Conservation (phyloP, 2,113 vertebrate genomes). For the Dascyllus trimaculatus region DNA sequence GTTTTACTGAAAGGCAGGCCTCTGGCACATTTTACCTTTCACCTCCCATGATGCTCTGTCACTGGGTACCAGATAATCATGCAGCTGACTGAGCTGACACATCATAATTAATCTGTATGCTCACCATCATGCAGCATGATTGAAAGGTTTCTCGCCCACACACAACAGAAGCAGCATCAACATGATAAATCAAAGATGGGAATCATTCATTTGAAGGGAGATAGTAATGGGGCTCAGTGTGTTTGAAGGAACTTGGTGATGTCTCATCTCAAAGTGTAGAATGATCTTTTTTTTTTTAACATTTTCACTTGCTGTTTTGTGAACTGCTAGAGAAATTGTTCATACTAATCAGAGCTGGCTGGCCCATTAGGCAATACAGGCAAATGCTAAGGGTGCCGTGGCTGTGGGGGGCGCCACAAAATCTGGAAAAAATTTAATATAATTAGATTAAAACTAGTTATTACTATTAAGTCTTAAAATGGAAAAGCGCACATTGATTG, state of each 20-base stretch:
- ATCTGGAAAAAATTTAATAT: too few species aligned
- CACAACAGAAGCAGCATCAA: constrained; percentile 7
- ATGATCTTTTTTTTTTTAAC: background rate
- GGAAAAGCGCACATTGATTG: too few species aligned
- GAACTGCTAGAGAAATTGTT: background rate
- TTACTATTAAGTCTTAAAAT: too few species aligned
- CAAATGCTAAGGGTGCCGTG: too few species aligned
- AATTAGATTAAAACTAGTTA: too few species aligned
- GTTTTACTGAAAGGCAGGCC: constrained; percentile 9
- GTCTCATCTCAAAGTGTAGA: background rate
- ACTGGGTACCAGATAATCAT: constrained; percentile 9
- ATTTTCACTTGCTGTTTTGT: background rate
- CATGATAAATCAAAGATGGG: constrained; percentile 18
- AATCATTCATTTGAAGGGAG: background rate
- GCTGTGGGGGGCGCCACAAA: too few species aligned
- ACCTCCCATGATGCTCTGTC: constrained; percentile 26
- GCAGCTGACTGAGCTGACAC: constrained; percentile 23
- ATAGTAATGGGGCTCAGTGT: background rate
- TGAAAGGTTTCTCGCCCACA: background rate
- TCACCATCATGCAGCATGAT: constrained; percentile 3
- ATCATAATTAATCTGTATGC: constrained; percentile 22
- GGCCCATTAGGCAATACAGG: too few species aligned
- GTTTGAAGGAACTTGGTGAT: background rate
- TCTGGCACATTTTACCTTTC: constrained; percentile 15
- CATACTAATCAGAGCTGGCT: too few species aligned